Percentiles rank a stretch among this genome's conserved stretches.
phyloP scores from a whole-genome alignment of 2,797 vertebrate genomes.

The Melopsittacus undulatus region DNA sequence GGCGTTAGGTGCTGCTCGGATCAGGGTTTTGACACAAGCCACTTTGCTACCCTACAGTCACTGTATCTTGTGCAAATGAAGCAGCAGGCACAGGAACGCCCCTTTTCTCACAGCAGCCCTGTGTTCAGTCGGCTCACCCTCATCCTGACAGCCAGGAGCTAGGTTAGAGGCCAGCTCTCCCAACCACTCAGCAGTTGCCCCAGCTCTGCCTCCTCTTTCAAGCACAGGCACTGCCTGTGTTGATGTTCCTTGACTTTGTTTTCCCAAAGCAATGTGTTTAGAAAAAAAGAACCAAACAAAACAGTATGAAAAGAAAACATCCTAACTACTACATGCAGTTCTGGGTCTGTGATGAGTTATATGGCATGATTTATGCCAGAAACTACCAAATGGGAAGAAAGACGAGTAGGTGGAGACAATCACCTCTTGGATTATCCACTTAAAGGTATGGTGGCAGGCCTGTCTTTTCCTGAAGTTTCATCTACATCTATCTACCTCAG shows the following conservation, averaged over 20 bases:
- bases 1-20: not conserved
- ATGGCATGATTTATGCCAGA: fast-evolving
- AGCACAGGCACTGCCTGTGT: not conserved
- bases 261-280: not conserved
- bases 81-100: not conserved
- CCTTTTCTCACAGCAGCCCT: not conserved
- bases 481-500: not conserved
- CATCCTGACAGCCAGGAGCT: not conserved
- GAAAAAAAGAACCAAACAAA: not conserved
- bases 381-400: not conserved
- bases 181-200: not conserved
- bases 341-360: not conserved
- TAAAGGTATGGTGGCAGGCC: not conserved
- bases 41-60: not conserved
- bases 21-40: not conserved
- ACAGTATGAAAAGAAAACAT: not conserved
- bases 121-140: fast-evolving
- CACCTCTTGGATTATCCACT: not conserved
- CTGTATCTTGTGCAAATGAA: not conserved
- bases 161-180: not conserved
- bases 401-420: not conserved
- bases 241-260: not conserved
- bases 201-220: not conserved
- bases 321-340: not conserved
- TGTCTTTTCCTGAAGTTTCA: not conserved